Evolutionary conservation across 1,140 invertebrate genomes (phyloP).

Genomic region (Hyles euphorbiae): DNA sequence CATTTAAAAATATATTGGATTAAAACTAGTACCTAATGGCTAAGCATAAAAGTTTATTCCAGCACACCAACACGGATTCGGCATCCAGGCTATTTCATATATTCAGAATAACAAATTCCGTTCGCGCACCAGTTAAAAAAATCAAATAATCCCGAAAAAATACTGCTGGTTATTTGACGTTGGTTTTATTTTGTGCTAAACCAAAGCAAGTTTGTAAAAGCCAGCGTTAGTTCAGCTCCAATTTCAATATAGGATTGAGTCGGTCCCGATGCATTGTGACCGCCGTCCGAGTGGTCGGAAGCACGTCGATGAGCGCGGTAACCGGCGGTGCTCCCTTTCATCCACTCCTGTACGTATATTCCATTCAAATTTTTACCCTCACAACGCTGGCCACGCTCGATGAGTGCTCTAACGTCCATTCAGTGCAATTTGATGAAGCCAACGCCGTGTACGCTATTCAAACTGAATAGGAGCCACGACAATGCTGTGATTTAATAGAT

Average conservation of each 20-base stretch:
- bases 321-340: conserved; percentile 52
- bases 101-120: too few species aligned
- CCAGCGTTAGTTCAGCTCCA: conserved; percentile 47
- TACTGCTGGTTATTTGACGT: background rate
- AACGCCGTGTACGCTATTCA: conserved; percentile 60
- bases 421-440: conserved; percentile 72
- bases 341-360: conserved; percentile 53
- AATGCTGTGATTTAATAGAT: conserved; percentile 68
- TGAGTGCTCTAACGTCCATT: conserved; percentile 70
- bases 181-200: conserved; percentile 2
- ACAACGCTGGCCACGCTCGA: conserved; percentile 49
- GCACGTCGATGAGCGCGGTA: conserved; percentile 41
- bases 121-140: too few species aligned
- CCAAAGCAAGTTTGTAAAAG: conserved; percentile 2
- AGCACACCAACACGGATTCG: too few species aligned
- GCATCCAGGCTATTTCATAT: too few species aligned
- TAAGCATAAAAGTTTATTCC: background rate
- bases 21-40: too few species aligned
- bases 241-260: conserved; percentile 69
- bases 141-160: too few species aligned
- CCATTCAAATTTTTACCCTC: conserved; percentile 74
- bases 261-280: conserved; percentile 57
- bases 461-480: conserved; percentile 59
- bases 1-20: too few species aligned
- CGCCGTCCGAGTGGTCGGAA: conserved; percentile 58